These are phyloP conservation scores for Drosophila watanabei DNA, from an alignment of 1,140 invertebrate genomes.

Conservation along the genomic window DNA sequence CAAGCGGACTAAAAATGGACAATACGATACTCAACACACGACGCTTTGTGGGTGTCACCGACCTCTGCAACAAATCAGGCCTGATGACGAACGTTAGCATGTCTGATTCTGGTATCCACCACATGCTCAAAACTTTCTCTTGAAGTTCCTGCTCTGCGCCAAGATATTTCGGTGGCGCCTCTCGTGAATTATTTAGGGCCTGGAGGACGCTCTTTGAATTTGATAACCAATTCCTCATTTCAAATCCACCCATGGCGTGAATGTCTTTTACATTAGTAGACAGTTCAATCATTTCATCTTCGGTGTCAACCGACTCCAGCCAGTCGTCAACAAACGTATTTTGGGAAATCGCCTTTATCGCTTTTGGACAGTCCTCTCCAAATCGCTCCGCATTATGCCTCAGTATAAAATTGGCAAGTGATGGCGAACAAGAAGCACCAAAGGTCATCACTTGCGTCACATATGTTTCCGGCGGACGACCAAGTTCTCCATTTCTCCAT, in stretches of 20 bases:
- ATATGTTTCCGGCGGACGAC: not conserved
- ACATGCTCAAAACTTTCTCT: no score
- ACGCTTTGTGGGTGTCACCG: no score
- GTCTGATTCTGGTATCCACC: no score
- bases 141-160: not conserved
- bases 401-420: not conserved
- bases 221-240: not conserved
- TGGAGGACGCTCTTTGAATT: not conserved
- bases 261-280: no score
- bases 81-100: no score
- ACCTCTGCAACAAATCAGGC: no score
- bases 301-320: no score
- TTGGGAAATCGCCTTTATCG: not conserved
- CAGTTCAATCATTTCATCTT: no score
- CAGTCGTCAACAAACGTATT: no score
- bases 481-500: not conserved
- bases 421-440: not conserved
- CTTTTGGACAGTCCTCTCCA: not conserved
- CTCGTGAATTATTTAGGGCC: not conserved
- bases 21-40: no score
- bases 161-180: slow-evolving; percentile 1
- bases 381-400: not conserved
- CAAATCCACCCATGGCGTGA: no score
- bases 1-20: no score
- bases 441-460: not conserved